Evolutionary conservation across 1,140 invertebrate genomes (phyloP), one percentile per base, ranked within the genome.

Genomic region (Dendrolimus punctatus): DNA sequence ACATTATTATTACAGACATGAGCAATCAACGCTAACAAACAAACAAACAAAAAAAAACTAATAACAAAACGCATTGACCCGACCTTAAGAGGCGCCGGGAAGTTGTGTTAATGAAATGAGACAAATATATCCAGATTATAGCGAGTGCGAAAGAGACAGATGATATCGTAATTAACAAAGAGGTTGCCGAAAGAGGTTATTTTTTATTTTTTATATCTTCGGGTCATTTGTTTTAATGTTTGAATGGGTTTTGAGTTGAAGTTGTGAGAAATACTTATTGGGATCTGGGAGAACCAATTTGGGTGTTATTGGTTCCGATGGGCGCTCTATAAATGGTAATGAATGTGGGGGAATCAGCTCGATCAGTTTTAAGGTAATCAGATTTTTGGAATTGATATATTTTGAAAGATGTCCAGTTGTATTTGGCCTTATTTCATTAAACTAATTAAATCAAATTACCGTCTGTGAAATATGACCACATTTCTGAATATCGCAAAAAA

Each of bases 1-100:
- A 79, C 76, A 80, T 79, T 79, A 67, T 84, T 83, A 81, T 84
- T 78, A 82, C 62, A 41, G 63, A 66, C 62, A 64, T 57, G 61
- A 70, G 62, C 68, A 79, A 82, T 82, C 77, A 80, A 73, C 77
- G 62, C 61, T 71, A 64, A 73, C 71, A 70, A 71, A 73, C 62
- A 70, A 63, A 71, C 58, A 64, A 64, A 74, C 60, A 66, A 66
- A 60, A 52, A n/a, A 66, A 72, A 10, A 50, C 42, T 23, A 23
- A 9, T 50, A 50, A 78, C 57, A 73, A 76, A 75, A 75, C 71
- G 69, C 50, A 73, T 62, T 83, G 80, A 80, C 80, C 77, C 72
- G 74, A 78, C 76, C 75, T 75, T 72, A 62, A 63, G 55, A 64
- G 75, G 71, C 78, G 76, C 73, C 76, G 67, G 53, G 61, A 59